Evolutionary conservation across 2,797 vertebrate species (phyloP).

Genomic region (Chromobotia macracanthus): DNA sequence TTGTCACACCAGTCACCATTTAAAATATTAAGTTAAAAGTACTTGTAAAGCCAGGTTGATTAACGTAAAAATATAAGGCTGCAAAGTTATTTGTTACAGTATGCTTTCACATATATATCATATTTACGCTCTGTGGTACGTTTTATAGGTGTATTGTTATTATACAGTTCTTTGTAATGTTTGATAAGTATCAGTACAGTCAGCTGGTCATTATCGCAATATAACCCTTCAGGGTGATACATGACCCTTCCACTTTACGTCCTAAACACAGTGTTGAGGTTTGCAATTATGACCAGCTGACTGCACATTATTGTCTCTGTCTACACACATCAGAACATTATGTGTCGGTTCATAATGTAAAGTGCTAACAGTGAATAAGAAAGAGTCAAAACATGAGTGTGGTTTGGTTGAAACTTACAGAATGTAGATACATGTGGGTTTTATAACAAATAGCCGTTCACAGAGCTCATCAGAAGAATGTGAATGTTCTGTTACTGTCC

Average conservation of each 20-base stretch:
- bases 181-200: neutral
- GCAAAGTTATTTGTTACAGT: too few species aligned
- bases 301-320: neutral
- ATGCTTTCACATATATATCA: too few species aligned
- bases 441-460: constrained; percentile 16
- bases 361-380: neutral
- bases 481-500: neutral
- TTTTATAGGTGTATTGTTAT: too few species aligned
- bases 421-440: constrained; percentile 25
- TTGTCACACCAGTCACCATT: too few species aligned
- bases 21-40: too few species aligned
- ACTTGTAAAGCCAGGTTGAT: too few species aligned
- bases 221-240: neutral
- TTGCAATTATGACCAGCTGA: neutral
- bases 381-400: constrained; percentile 1
- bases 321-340: neutral
- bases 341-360: neutral
- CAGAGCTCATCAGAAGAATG: neutral
- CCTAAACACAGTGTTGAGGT: neutral
- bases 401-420: neutral
- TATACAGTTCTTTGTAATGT: too few species aligned
- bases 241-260: neutral
- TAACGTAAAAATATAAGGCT: too few species aligned
- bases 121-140: too few species aligned
- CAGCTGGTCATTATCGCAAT: neutral